Evolutionary conservation across 2,888 invertebrate genomes (phyloP), one percentile per base, ranked within the genome.

Genomic region (Tuta absoluta): DNA sequence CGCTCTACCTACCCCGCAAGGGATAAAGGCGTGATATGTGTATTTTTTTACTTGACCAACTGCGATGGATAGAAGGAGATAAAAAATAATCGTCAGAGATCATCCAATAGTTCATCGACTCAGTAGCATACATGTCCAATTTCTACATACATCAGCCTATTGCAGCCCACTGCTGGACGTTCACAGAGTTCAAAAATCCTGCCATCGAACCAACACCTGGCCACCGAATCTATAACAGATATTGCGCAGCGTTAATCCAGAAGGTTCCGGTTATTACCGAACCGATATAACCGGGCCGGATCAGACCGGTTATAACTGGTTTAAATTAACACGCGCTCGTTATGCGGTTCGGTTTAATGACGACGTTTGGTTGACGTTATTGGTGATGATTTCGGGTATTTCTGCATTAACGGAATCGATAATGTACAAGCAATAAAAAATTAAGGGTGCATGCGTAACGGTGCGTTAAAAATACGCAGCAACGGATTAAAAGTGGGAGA

Each of bases 241-340:
- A 75, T 75, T 75, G 71, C 72, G 45, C 70, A 67, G 71, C 67
- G 69, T 68, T 72, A 71, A 75, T 75, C 73, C 69, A 63, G 70
- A 71, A 70, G 67, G 71, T 70, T 70, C 72, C 68, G 65, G 69
- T 70, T 72, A 71, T 71, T 70, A 71, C 71, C 63, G 63, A 63
- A 65, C 66, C 65, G 69, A 65, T 67, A 66, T 67, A 67, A 66
- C 61, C 62, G 49, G 49, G 51, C 23, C 51, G 51, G 51, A 48
- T 48, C 48, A 62, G 64, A 66, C 68, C 71, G 68, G 71, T 68
- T 71, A 67, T 63, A 68, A 70, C 71, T 67, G 64, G 64, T 65
- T 71, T 71, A 68, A 70, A 71, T 68, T 69, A 69, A 68, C 68
- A 68, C 67, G 62, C 63, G 63, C 51, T 67, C 65, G 64, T 65